A percentile compares a stretch with the other conserved stretches of the same genome.
phyloP scores from a whole-genome alignment of 2,113 vertebrate species.

The Poeciliopsis occidentalis region DNA sequence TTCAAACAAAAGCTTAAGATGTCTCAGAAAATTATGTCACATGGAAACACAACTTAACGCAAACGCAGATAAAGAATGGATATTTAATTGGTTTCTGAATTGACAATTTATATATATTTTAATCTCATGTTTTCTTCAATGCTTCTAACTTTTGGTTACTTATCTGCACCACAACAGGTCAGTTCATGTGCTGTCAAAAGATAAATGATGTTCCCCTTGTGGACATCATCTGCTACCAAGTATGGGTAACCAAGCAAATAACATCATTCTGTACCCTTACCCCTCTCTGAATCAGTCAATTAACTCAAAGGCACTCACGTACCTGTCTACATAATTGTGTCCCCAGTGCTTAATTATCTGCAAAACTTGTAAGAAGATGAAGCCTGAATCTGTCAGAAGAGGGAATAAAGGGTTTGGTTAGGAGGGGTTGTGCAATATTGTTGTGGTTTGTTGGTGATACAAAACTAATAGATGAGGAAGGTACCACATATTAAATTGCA shows the following conservation, averaged over 20 bases:
- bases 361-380: constrained; percentile 54
- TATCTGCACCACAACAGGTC: constrained; percentile 21
- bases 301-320: constrained; percentile 65
- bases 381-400: constrained; percentile 49
- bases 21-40: not conserved
- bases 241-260: constrained; percentile 59
- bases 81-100: not conserved
- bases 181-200: constrained; percentile 32
- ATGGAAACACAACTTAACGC: not conserved
- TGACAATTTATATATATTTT: no score
- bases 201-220: constrained; percentile 47
- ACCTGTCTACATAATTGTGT: constrained; percentile 73
- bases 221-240: constrained; percentile 17
- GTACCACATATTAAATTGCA: constrained; percentile 4
- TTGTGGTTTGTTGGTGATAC: constrained; percentile 38
- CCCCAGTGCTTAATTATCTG: constrained; percentile 75
- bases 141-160: constrained; percentile 36
- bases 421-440: not conserved
- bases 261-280: constrained; percentile 54
- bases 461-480: constrained; percentile 55
- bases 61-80: not conserved
- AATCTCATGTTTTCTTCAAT: constrained; percentile 8
- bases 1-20: no score
- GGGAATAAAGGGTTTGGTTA: not conserved
- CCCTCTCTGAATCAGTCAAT: constrained; percentile 71